phyloP scores from a whole-genome alignment of 1,140 invertebrate genomes.

The Bilobella aurantiaca region DNA sequence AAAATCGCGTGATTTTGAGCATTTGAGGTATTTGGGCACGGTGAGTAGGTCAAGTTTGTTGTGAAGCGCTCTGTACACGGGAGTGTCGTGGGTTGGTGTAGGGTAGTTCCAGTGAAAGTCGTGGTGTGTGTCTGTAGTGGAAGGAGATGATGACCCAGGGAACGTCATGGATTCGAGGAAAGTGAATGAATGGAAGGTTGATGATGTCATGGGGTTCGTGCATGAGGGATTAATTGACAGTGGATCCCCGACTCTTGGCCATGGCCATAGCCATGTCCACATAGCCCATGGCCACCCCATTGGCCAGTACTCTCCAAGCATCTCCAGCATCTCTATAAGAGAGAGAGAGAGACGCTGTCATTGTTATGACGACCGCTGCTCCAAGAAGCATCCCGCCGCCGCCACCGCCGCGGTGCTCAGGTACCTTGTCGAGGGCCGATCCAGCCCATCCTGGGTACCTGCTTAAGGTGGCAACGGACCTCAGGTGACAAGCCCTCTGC shows the following conservation, averaged over 20 bases:
- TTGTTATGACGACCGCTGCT: neutral
- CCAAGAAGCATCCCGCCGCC: neutral
- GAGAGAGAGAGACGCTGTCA: neutral
- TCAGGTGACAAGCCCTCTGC: neutral
- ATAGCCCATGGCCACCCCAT: neutral
- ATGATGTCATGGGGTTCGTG: slow-evolving; percentile 16
- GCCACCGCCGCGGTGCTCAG: neutral
- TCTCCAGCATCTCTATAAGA: neutral
- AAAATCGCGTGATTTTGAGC: no score
- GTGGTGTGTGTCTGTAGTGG: neutral
- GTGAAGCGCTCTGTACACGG: no score
- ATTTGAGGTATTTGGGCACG: no score
- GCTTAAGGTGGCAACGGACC: neutral
- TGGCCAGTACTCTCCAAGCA: neutral
- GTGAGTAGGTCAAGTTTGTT: no score
- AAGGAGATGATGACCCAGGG: neutral
- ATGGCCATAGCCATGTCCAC: no score
- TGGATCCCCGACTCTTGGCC: neutral
- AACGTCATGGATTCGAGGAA: slow-evolving; percentile 11
- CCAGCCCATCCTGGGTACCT: neutral
- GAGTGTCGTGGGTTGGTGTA: no score
- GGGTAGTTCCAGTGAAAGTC: no score
- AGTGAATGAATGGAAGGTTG: slow-evolving; percentile 9
- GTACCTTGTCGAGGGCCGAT: neutral
- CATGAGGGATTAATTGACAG: slow-evolving; percentile 6